Percentiles rank a stretch among this genome's conserved stretches.
These are phyloP conservation scores for Ferrisia virgata DNA, from an alignment of 2,888 invertebrate genomes.

Conservation along the genomic window DNA sequence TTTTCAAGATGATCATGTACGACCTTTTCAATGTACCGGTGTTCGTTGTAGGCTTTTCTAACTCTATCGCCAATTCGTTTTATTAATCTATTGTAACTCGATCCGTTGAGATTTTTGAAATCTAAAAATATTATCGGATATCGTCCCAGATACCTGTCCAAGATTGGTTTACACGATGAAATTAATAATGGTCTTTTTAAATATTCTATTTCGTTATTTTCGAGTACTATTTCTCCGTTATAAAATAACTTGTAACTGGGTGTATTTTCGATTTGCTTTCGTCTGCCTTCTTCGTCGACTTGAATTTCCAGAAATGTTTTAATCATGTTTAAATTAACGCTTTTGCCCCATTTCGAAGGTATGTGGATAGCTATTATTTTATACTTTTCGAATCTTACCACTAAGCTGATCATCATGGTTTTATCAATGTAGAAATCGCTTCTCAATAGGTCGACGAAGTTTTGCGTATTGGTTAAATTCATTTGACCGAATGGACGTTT, in stretches of 20 bases:
- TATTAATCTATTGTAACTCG: neutral
- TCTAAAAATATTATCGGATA: neutral
- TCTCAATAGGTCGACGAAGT: neutral
- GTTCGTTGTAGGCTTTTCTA: neutral
- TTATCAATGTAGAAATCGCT: neutral
- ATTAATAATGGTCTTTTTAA: neutral
- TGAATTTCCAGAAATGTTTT: neutral
- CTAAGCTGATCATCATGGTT: neutral
- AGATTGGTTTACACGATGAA: neutral
- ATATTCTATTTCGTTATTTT: neutral
- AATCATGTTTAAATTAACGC: neutral
- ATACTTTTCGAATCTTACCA: neutral
- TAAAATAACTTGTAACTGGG: neutral
- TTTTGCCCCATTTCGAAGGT: slow-evolving; percentile 1
- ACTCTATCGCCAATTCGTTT: neutral
- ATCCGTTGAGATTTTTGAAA: neutral
- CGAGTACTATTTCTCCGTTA: neutral
- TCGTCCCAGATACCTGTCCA: neutral
- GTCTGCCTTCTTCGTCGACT: neutral
- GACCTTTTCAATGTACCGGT: neutral
- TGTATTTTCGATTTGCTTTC: neutral
- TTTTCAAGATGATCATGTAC: neutral
- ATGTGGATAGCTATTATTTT: neutral
- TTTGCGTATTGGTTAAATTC: neutral
- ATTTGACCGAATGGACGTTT: neutral